These are phyloP conservation scores for Puma concolor DNA, from an alignment of 2,113 vertebrate species.

Conservation along the genomic window DNA sequence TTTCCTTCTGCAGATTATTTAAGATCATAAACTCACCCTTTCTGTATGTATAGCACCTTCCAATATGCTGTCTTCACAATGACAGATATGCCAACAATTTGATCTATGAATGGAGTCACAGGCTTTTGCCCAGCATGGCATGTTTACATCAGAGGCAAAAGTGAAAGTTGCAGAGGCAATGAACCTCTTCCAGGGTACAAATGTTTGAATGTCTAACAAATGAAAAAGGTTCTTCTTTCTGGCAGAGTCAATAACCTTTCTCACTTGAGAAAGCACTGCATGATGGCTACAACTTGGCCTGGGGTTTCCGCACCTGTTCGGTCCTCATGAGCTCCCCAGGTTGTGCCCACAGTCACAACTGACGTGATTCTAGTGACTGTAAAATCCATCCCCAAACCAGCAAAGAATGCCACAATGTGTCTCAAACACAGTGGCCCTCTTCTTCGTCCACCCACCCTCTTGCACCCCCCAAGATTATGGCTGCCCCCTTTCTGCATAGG, in stretches of 20 bases:
- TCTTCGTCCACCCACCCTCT: neutral
- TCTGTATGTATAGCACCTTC: neutral
- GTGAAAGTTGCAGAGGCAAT: neutral
- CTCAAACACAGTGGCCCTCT: neutral
- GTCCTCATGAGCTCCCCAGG: neutral
- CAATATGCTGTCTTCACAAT: neutral
- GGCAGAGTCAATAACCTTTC: neutral
- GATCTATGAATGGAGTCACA: neutral
- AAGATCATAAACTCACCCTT: neutral
- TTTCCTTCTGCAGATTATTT: neutral
- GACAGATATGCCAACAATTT: constrained; percentile 16
- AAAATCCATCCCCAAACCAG: neutral
- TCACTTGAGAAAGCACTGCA: neutral
- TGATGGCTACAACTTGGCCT: neutral
- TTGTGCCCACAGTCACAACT: neutral
- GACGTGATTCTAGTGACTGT: neutral
- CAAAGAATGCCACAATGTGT: neutral
- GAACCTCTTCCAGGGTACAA: neutral
- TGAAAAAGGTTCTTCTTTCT: neutral
- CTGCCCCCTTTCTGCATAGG: neutral
- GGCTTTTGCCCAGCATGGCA: neutral
- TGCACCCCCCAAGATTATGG: neutral
- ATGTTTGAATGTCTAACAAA: constrained; percentile 31
- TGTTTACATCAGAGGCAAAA: constrained; percentile 9
- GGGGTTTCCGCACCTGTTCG: neutral